phyloP scores from a whole-genome alignment of 1,140 invertebrate species.

The Vanessa tameamea region DNA sequence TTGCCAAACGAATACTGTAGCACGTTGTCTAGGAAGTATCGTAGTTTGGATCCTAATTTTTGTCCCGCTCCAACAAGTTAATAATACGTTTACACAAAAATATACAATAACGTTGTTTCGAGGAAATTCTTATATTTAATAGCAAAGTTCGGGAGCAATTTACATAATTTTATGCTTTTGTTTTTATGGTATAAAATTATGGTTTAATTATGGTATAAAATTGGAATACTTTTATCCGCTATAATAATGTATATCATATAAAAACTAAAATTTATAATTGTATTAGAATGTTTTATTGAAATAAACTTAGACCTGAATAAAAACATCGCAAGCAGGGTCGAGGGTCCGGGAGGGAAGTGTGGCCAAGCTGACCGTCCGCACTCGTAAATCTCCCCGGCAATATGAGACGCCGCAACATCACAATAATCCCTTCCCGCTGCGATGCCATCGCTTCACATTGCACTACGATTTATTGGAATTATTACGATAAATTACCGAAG shows the following conservation, averaged over 20 bases:
- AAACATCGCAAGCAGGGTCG: slow-evolving; percentile 1
- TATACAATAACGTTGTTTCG: slow-evolving; percentile 1
- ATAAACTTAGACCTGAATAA: not conserved
- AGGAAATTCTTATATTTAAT: slow-evolving; percentile 6
- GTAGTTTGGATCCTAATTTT: slow-evolving; percentile 23
- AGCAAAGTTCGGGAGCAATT: not conserved
- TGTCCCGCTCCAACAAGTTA: slow-evolving; percentile 27
- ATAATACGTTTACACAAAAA: slow-evolving; percentile 14
- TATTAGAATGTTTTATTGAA: not conserved
- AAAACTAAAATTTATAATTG: too few species aligned
- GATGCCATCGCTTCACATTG: slow-evolving; percentile 22
- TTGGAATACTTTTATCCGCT: not conserved
- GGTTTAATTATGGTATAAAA: not conserved
- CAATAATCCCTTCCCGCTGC: slow-evolving; percentile 30
- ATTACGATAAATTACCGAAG: slow-evolving; percentile 17
- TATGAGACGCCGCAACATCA: slow-evolving; percentile 31
- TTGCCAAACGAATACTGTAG: slow-evolving; percentile 29
- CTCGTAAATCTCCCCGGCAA: slow-evolving; percentile 27
- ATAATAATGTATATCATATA: not conserved
- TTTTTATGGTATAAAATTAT: too few species aligned
- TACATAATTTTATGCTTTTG: slow-evolving; percentile 15
- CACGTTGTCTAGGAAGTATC: slow-evolving; percentile 22
- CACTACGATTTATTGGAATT: slow-evolving; percentile 27
- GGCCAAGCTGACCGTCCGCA: slow-evolving; percentile 17
- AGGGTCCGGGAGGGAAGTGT: slow-evolving; percentile 10